phyloP scores from a whole-genome alignment of 2,888 invertebrate species.

The Ormia ochracea region DNA sequence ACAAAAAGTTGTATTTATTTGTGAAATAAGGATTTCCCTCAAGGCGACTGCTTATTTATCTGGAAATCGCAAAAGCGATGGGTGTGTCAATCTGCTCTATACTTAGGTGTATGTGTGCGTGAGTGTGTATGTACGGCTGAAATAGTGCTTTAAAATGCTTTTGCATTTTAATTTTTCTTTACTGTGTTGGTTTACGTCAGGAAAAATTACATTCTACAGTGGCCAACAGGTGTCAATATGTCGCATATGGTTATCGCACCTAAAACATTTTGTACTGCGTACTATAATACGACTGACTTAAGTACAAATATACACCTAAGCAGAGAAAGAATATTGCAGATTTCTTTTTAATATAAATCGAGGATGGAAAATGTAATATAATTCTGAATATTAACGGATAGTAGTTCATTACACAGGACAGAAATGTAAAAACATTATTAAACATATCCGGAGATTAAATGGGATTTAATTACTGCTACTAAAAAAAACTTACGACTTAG shows the following conservation, averaged over 20 bases:
- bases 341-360: not conserved
- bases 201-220: conserved; percentile 19
- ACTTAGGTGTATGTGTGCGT: not conserved
- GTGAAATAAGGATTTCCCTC: conserved; percentile 7
- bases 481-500: too few species aligned
- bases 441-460: too few species aligned
- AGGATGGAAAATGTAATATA: not conserved
- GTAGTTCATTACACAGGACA: too few species aligned
- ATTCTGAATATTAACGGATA: not conserved
- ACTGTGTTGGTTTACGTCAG: conserved; percentile 14
- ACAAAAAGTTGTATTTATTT: not conserved
- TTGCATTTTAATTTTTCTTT: too few species aligned
- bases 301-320: not conserved
- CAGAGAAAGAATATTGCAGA: not conserved
- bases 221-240: conserved; percentile 53
- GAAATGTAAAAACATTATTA: too few species aligned
- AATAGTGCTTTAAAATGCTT: too few species aligned
- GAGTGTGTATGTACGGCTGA: not conserved
- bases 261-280: not conserved
- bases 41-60: not conserved
- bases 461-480: too few species aligned
- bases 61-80: not conserved
- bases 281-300: not conserved
- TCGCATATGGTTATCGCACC: conserved; percentile 48
- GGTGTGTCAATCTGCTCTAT: not conserved